Base-by-base conservation (phyloP, 2,888 invertebrate species). In the Amphiduros pacificus region DNA sequence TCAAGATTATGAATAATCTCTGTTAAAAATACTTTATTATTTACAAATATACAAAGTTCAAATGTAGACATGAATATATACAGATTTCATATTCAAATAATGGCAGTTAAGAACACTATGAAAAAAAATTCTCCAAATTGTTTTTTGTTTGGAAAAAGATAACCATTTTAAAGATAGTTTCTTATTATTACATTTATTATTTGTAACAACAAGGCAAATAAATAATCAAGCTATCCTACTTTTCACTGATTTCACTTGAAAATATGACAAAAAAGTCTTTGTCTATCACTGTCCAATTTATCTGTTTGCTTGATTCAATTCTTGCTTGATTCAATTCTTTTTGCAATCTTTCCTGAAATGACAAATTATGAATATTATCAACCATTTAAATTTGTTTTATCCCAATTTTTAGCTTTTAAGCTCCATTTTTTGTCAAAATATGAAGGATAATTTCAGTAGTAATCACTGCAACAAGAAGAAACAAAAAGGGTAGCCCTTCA, bases 21-120 rank as follows among this genome's bases (percentile, higher is more conserved):
- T 36, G 36, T 36, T 17, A 36, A 36, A 36, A 36, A 17, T 9
- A 36, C 36, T 36, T 11, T 36, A 36, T 36, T 36, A 36, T 11
- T 36, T 36, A 17, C 36, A 36, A 36, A 36, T 36, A 11, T 36
- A 36, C 36, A 36, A 36, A 11, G 11, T 11, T n/a, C n/a, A n/a
- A n/a, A n/a, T n/a, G n/a, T n/a, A n/a, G n/a, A n/a, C n/a, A n/a
- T n/a, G n/a, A n/a, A n/a, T n/a, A n/a, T n/a, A n/a, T n/a, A n/a
- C n/a, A 22, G 29, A 50, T 59, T 22, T 59, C 59, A 41, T 53
- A 52, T 53, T 59, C 52, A 52, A 59, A 51, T 3, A 48, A 53
- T n/a, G n/a, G n/a, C n/a, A n/a, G n/a, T n/a, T n/a, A n/a, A n/a
- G n/a, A n/a, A n/a, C n/a, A n/a, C n/a, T n/a, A n/a, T n/a, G n/a